phyloP scores from a whole-genome alignment of 2,113 vertebrate genomes.

The Cyrtonyx montezumae region DNA sequence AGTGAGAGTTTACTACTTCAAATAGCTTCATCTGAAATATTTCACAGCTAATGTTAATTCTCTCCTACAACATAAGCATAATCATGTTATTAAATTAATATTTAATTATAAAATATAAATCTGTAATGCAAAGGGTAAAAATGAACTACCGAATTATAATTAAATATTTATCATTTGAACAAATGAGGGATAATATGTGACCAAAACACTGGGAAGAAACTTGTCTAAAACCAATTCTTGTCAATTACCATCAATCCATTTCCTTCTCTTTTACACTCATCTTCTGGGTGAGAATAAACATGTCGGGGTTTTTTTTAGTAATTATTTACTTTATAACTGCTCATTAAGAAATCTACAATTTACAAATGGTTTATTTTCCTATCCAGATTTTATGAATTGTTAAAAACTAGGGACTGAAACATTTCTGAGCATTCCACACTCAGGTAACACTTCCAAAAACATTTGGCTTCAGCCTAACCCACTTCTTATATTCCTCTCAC shows the following conservation, averaged over 20 bases:
- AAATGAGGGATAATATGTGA: conserved; percentile 43
- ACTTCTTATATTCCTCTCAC: neutral
- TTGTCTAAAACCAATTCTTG: neutral
- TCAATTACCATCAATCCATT: neutral
- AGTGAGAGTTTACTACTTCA: conserved; percentile 26
- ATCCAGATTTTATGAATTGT: neutral
- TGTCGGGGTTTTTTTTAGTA: neutral
- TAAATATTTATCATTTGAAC: conserved; percentile 55
- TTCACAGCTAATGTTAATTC: conserved; percentile 56
- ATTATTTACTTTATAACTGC: neutral
- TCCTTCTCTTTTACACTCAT: neutral
- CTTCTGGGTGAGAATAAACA: neutral
- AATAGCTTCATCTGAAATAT: conserved; percentile 46
- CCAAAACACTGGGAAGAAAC: neutral
- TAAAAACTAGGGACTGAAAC: neutral
- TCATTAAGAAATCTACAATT: neutral
- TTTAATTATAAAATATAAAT: conserved; percentile 60
- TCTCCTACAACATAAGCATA: conserved; percentile 44
- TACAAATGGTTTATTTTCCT: neutral
- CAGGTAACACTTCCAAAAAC: neutral
- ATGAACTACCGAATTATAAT: conserved; percentile 39
- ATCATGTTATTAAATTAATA: conserved; percentile 57
- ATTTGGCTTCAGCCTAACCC: neutral
- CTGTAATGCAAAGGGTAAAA: conserved; percentile 33
- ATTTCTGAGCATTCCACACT: neutral